Conservation (phyloP, 2,888 invertebrate genomes). For the Trissoscelio sp. region DNA sequence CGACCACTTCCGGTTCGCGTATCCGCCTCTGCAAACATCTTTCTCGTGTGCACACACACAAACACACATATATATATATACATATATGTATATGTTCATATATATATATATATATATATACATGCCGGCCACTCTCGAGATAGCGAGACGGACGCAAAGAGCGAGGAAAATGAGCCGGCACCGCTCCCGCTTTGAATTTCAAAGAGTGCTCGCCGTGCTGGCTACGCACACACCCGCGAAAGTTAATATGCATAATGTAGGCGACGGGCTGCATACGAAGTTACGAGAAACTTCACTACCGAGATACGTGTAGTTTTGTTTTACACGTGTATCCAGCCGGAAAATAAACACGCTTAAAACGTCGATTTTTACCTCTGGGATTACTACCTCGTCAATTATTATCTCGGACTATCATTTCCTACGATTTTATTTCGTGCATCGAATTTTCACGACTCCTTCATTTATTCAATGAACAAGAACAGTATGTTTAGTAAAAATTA, state of each 20-base stretch:
- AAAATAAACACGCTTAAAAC: conserved; percentile 63
- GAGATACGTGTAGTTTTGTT: conserved; percentile 65
- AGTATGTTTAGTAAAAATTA: too few species aligned
- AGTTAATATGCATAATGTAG: conserved; percentile 69
- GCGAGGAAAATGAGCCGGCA: conserved; percentile 69
- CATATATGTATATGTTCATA: too few species aligned
- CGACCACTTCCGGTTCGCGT: conserved; percentile 81
- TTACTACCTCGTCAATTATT: conserved; percentile 39
- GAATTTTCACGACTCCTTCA: too few species aligned
- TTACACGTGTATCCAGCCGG: conserved; percentile 66
- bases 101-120: too few species aligned
- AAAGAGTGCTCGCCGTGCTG: conserved; percentile 63
- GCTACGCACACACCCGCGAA: conserved; percentile 66
- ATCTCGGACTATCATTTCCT: conserved; percentile 13
- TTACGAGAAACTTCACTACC: conserved; percentile 55
- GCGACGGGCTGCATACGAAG: conserved; percentile 66
- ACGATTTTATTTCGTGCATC: background rate
- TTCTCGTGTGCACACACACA: conserved; percentile 73
- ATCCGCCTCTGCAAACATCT: conserved; percentile 79
- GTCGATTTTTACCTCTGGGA: conserved; percentile 53
- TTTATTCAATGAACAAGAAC: too few species aligned
- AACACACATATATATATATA: too few species aligned
- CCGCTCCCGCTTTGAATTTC: conserved; percentile 68
- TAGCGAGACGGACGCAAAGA: conserved; percentile 69
- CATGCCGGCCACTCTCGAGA: conserved; percentile 56